Evolutionary conservation across 1,140 invertebrate genomes (phyloP).

Genomic region (Lucilia sericata): DNA sequence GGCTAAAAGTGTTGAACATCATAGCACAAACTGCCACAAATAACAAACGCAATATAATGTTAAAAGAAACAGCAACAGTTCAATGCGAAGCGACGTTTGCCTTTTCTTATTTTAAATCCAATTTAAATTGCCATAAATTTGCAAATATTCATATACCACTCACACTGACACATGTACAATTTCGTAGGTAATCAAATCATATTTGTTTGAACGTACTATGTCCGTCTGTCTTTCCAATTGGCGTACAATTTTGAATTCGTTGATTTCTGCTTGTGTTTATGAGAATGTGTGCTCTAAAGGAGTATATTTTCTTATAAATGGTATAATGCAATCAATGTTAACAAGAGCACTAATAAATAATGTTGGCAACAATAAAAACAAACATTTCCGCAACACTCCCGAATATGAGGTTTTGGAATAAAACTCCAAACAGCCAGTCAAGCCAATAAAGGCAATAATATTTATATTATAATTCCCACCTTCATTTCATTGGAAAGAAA

Average conservation of each 20-base stretch:
- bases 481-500: neutral
- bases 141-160: constrained; percentile 9
- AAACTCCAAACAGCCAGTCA: neutral
- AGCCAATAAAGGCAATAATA: constrained; percentile 3
- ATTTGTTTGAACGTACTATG: constrained; percentile 1
- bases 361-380: constrained; percentile 37
- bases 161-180: neutral
- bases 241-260: neutral
- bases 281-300: neutral
- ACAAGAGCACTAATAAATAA: constrained; percentile 40
- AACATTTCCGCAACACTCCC: constrained; percentile 37
- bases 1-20: constrained; percentile 27
- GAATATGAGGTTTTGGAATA: neutral
- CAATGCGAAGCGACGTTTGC: constrained; percentile 16
- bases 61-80: constrained; percentile 1
- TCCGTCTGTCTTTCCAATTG: neutral
- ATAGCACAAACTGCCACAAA: constrained; percentile 23
- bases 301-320: neutral
- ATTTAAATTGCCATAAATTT: constrained; percentile 39
- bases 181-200: constrained; percentile 38
- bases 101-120: constrained; percentile 41
- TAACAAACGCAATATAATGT: constrained; percentile 21
- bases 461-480: constrained; percentile 35
- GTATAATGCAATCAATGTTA: constrained; percentile 33
- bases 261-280: neutral